phyloP scores from a whole-genome alignment of 1,140 invertebrate species.

The Neodiprion lecontei region DNA sequence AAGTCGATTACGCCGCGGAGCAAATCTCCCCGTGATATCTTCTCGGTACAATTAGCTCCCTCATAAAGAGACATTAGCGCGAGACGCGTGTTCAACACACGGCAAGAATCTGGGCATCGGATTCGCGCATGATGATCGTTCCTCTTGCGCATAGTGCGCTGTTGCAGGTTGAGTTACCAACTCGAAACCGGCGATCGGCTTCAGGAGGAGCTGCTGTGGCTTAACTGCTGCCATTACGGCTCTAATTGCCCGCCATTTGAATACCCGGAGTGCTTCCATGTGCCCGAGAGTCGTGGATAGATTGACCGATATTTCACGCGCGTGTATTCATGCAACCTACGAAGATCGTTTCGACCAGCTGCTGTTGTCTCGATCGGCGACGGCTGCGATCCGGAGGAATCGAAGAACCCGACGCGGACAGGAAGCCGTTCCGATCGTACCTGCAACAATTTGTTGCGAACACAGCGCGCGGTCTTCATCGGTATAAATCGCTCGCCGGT shows the following conservation, averaged over 20 bases:
- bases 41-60: conserved; percentile 37
- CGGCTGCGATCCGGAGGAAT: too few relatives aligned
- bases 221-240: conserved; percentile 43
- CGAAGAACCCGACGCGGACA: too few relatives aligned
- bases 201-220: conserved; percentile 6
- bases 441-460: too few relatives aligned
- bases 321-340: neutral
- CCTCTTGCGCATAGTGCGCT: neutral
- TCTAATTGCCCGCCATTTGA: conserved; percentile 44
- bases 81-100: conserved; percentile 40
- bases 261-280: conserved; percentile 28
- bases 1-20: conserved; percentile 36
- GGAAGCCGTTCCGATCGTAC: too few relatives aligned
- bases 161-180: conserved; percentile 25
- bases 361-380: too few relatives aligned
- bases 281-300: conserved; percentile 22
- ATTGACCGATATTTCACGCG: conserved; percentile 20
- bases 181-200: conserved; percentile 26
- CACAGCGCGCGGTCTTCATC: too few relatives aligned
- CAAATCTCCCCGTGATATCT: conserved; percentile 29
- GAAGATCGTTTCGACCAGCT: too few relatives aligned
- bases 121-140: neutral
- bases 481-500: too few relatives aligned
- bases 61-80: conserved; percentile 37
- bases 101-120: conserved; percentile 27